These are phyloP conservation scores for Cololabis saira DNA, from an alignment of 2,113 vertebrate genomes.

Conservation along the genomic window DNA sequence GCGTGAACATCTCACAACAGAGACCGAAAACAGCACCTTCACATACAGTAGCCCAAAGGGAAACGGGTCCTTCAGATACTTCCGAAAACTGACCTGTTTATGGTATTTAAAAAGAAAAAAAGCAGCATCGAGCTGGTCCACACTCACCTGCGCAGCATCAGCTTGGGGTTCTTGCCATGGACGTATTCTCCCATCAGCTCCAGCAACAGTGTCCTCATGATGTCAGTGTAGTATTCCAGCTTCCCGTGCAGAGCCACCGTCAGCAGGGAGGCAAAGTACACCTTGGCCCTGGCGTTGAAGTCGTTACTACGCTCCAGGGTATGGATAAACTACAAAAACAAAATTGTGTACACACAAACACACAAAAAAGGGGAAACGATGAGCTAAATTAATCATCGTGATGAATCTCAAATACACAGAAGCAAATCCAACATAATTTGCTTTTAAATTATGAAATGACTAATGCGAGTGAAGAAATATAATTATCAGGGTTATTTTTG, in stretches of 20 bases:
- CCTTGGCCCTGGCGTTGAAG: constrained; percentile 94
- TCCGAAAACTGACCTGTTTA: not conserved
- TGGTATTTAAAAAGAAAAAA: too few species aligned
- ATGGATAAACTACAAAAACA: constrained; percentile 90
- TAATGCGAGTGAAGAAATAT: constrained; percentile 33
- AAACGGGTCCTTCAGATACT: not conserved
- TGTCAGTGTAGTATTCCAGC: constrained; percentile 97
- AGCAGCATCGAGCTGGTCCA: not conserved
- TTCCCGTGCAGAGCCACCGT: constrained; percentile 97
- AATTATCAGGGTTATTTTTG: constrained; percentile 60
- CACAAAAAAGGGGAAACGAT: constrained; percentile 24
- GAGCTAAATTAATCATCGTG: constrained; percentile 31
- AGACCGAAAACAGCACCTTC: too few species aligned
- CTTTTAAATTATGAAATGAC: constrained; percentile 42
- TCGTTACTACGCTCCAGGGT: constrained; percentile 93
- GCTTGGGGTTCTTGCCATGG: constrained; percentile 95
- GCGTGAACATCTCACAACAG: too few species aligned
- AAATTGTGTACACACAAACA: constrained; percentile 17
- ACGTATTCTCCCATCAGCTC: constrained; percentile 97
- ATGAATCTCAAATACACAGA: constrained; percentile 3
- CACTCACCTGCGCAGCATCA: constrained; percentile 94
- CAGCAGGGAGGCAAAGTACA: constrained; percentile 95
- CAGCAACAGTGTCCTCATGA: constrained; percentile 94
- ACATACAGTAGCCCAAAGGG: too few species aligned
- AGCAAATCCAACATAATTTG: constrained; percentile 32